Percentiles rank a stretch among this genome's conserved stretches.
Conservation (phyloP, 2,888 invertebrate genomes). For the Glyphotaelius pellucidus region DNA sequence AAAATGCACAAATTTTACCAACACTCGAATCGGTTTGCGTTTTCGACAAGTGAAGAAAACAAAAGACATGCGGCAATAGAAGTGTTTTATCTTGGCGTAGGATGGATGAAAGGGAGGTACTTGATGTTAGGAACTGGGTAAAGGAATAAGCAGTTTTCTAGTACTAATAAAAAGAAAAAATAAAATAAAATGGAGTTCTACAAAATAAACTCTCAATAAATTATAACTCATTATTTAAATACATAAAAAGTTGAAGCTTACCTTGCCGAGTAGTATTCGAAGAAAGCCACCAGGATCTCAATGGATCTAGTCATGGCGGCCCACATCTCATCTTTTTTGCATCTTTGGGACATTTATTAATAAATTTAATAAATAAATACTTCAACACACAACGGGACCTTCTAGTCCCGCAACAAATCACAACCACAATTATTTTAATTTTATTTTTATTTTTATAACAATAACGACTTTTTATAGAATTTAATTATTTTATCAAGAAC, state of each 20-base stretch:
- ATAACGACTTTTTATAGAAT: neutral
- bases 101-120: too few relatives aligned
- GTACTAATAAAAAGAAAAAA: too few relatives aligned
- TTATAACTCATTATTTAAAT: neutral
- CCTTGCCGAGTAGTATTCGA: slow-evolving; percentile 89
- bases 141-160: too few relatives aligned
- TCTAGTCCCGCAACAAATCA: slow-evolving; percentile 29
- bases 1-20: too few relatives aligned
- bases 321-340: slow-evolving; percentile 84
- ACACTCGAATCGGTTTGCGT: too few relatives aligned
- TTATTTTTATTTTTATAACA: neutral
- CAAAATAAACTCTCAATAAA: too few relatives aligned
- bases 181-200: too few relatives aligned
- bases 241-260: slow-evolving; percentile 70
- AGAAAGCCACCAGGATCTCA: slow-evolving; percentile 89
- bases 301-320: slow-evolving; percentile 88
- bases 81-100: too few relatives aligned
- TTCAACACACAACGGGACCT: slow-evolving; percentile 30
- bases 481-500: slow-evolving; percentile 23
- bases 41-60: too few relatives aligned
- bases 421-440: slow-evolving; percentile 2
- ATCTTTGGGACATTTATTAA: slow-evolving; percentile 72
- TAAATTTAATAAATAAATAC: slow-evolving; percentile 45
- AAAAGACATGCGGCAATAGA: too few relatives aligned
- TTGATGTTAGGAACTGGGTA: too few relatives aligned